A percentile compares a stretch with the other conserved stretches of the same genome.
phyloP scores from a whole-genome alignment of 2,888 invertebrate genomes.

The Epirrhoe tristata region DNA sequence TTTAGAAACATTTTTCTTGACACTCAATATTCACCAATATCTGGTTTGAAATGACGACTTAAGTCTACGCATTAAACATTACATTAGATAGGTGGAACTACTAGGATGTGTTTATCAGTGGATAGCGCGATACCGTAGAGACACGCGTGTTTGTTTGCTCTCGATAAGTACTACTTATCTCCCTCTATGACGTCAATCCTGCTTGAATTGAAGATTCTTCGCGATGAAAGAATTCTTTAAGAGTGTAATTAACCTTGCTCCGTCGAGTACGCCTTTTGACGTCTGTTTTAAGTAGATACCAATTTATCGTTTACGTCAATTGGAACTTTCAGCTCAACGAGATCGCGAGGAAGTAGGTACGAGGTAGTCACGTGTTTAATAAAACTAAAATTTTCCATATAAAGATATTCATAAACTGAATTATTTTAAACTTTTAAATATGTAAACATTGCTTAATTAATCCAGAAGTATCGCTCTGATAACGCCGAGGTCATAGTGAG shows the following conservation, averaged over 20 bases:
- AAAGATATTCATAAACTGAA: neutral
- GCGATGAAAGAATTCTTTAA: constrained; percentile 48
- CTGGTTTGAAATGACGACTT: neutral
- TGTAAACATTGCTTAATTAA: neutral
- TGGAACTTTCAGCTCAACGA: constrained; percentile 23
- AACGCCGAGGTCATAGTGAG: constrained; percentile 18
- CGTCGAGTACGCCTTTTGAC: constrained; percentile 36
- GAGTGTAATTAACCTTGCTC: constrained; percentile 46
- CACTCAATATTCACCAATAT: neutral
- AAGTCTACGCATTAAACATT: neutral
- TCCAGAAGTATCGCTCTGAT: constrained; percentile 24
- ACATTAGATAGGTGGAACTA: constrained; percentile 29
- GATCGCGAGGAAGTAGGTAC: constrained; percentile 1
- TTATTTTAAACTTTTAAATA: neutral
- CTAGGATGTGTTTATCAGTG: constrained; percentile 56
- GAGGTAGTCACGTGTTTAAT: constrained; percentile 5
- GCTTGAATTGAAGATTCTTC: constrained; percentile 55
- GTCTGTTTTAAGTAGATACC: constrained; percentile 37
- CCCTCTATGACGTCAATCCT: constrained; percentile 66
- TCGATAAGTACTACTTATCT: constrained; percentile 59
- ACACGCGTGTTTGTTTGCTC: constrained; percentile 65
- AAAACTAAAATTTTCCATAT: neutral
- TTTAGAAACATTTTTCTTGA: constrained; percentile 33
- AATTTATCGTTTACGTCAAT: constrained; percentile 35
- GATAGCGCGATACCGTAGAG: constrained; percentile 61